Percentiles rank a stretch among this genome's conserved stretches.
phyloP scores from a whole-genome alignment of 2,797 vertebrate species.

The Brotula barbata region DNA sequence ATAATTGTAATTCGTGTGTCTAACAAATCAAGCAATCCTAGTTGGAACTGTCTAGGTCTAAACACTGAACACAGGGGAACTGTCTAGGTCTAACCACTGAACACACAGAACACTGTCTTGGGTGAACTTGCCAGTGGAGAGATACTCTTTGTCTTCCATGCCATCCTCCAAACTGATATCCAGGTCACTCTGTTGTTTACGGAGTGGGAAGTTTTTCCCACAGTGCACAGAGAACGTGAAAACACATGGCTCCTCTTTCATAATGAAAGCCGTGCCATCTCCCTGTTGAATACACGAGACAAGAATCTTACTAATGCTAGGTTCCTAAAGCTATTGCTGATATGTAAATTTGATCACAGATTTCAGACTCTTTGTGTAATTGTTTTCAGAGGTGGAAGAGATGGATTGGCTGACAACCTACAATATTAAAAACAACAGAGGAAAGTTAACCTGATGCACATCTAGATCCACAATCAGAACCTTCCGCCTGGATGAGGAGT shows the following conservation, averaged over 20 bases:
- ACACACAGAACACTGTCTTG: too few relatives aligned
- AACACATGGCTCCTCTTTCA: constrained; percentile 67
- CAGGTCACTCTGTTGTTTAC: constrained; percentile 71
- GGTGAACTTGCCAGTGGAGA: constrained; percentile 54
- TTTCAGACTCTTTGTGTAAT: too few relatives aligned
- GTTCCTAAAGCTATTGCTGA: too few relatives aligned
- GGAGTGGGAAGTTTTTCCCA: constrained; percentile 72
- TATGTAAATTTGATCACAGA: too few relatives aligned
- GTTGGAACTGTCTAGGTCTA: too few relatives aligned
- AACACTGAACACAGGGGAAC: too few relatives aligned
- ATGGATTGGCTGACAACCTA: background rate
- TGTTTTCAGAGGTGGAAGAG: too few relatives aligned
- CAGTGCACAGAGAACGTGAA: constrained; percentile 76
- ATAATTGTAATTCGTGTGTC: too few relatives aligned
- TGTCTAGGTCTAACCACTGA: too few relatives aligned
- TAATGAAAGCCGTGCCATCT: constrained; percentile 74
- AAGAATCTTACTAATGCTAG: background rate
- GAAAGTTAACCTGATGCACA: constrained; percentile 68
- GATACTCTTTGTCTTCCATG: constrained; percentile 66
- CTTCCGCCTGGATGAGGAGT: constrained; percentile 42
- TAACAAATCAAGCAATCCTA: too few relatives aligned
- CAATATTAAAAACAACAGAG: background rate
- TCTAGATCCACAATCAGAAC: constrained; percentile 75
- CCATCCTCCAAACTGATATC: constrained; percentile 69
- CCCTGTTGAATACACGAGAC: constrained; percentile 54